phyloP scores from a whole-genome alignment of 2,113 vertebrate species.

The Rafetus swinhoei region DNA sequence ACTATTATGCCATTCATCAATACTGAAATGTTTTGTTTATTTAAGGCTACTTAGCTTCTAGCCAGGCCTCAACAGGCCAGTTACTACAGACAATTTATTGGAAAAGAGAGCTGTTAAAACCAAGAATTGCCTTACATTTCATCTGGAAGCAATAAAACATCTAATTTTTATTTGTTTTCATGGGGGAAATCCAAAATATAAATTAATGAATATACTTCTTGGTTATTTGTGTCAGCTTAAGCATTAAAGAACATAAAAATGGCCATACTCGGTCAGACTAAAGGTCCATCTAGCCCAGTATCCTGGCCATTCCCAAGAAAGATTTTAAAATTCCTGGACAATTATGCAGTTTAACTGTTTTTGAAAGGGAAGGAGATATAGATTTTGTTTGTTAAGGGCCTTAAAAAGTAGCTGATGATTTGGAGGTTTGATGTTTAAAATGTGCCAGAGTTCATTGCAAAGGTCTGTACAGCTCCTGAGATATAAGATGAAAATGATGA shows the following conservation, averaged over 20 bases:
- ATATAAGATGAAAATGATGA: constrained; percentile 30
- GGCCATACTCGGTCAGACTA: too few species aligned
- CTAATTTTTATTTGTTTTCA: neutral
- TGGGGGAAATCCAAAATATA: neutral
- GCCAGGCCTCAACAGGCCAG: neutral
- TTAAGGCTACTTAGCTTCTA: neutral
- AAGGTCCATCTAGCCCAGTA: too few species aligned
- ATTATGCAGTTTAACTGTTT: neutral
- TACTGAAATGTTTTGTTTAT: neutral
- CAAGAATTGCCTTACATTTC: neutral
- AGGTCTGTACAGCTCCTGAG: neutral
- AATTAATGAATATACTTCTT: neutral
- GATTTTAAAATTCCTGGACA: neutral
- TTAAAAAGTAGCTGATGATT: constrained; percentile 11
- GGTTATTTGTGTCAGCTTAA: neutral
- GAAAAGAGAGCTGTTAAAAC: neutral
- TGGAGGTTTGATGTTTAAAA: neutral
- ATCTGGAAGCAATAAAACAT: neutral
- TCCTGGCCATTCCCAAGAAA: rapidly evolving
- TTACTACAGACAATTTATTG: neutral
- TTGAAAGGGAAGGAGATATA: neutral
- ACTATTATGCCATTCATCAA: neutral
- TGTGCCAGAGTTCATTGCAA: neutral
- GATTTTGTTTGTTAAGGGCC: constrained; percentile 9
- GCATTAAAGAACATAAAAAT: neutral